These are phyloP conservation scores for Coturnix japonica DNA, from an alignment of 2,113 vertebrate species.

Conservation along the genomic window DNA sequence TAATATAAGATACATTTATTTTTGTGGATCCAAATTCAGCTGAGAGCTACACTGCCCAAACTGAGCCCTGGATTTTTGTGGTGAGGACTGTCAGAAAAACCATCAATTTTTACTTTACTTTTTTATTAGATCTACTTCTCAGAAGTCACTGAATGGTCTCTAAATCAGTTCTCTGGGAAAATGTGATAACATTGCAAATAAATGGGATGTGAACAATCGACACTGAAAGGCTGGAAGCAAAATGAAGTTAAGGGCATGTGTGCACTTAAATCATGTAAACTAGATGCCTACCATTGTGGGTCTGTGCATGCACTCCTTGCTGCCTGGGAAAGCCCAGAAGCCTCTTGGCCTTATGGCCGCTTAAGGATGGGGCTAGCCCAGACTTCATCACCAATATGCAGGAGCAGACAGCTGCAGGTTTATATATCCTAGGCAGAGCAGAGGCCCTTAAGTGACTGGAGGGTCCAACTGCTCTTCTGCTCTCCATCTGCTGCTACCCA, in stretches of 20 bases:
- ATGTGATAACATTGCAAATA: not conserved
- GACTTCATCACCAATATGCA: rapidly evolving
- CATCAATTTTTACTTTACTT: not conserved
- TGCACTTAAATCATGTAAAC: not conserved
- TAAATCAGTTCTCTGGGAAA: not conserved
- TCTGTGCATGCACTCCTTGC: not conserved
- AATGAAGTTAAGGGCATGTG: not conserved
- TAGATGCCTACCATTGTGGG: not conserved
- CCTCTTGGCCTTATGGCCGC: not conserved
- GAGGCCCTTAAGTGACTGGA: not conserved
- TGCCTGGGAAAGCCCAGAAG: not conserved
- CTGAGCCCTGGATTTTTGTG: not conserved
- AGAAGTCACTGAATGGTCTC: not conserved
- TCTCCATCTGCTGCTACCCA: not conserved
- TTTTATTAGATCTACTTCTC: not conserved
- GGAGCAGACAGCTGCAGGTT: not conserved
- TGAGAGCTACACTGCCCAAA: not conserved
- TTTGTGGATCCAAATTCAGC: not conserved
- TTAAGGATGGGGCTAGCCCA: not conserved
- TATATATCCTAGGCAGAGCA: rapidly evolving
- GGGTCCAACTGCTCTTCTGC: not conserved
- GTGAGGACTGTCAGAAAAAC: not conserved
- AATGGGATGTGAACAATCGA: not conserved
- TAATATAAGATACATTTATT: not conserved
- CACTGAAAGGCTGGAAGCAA: not conserved